phyloP scores from a whole-genome alignment of 2,113 vertebrate genomes.

The Microcebus murinus region DNA sequence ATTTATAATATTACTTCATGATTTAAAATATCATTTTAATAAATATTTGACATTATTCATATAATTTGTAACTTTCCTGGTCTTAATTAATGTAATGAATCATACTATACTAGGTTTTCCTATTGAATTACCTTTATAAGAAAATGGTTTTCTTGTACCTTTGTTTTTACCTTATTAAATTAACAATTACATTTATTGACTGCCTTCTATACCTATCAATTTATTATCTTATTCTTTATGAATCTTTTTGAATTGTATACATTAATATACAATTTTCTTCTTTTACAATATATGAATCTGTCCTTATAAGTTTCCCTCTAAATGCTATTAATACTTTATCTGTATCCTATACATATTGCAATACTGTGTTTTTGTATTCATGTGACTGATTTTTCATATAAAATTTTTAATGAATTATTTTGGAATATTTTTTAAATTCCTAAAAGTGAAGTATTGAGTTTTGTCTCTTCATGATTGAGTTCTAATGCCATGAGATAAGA shows the following conservation, averaged over 20 bases:
- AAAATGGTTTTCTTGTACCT: not conserved
- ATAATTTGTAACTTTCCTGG: too few relatives aligned
- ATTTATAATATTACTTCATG: not conserved
- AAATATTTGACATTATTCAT: too few relatives aligned
- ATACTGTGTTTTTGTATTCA: not conserved
- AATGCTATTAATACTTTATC: not conserved
- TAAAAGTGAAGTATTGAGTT: not conserved
- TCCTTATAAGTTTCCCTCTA: not conserved
- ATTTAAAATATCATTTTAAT: not conserved
- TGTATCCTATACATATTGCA: not conserved
- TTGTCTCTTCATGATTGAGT: not conserved
- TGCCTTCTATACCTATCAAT: not conserved
- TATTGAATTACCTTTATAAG: not conserved
- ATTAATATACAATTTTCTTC: not conserved
- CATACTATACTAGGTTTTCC: not conserved
- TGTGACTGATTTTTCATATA: not conserved
- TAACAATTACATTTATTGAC: not conserved
- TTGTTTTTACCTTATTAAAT: not conserved
- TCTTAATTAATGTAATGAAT: not conserved
- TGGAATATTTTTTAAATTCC: not conserved
- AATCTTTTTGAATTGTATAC: not conserved
- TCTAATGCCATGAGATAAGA: not conserved
- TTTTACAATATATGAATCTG: not conserved
- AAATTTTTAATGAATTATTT: not conserved
- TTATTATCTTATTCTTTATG: not conserved